Evolutionary conservation across 2,797 vertebrate species (phyloP).

Genomic region (Esox lucius): DNA sequence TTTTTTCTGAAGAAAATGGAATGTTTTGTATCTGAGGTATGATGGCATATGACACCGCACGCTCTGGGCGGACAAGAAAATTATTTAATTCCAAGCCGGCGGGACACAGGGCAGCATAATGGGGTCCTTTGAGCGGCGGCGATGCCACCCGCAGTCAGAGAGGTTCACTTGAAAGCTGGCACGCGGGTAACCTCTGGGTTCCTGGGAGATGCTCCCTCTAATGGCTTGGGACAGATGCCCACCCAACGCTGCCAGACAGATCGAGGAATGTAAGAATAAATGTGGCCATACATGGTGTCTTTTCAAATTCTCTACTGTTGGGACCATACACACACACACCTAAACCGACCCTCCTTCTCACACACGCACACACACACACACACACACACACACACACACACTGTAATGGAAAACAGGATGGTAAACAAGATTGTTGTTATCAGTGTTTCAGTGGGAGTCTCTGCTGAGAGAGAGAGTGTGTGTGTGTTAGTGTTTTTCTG

Average conservation of each 20-base stretch:
- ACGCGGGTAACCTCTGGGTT: conserved; percentile 38
- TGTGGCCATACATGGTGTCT: background rate
- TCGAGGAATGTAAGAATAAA: background rate
- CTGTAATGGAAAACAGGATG: background rate
- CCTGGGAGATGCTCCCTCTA: conserved; percentile 39
- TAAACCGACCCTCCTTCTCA: background rate
- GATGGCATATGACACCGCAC: conserved; percentile 7
- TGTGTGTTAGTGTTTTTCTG: background rate
- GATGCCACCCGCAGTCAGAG: conserved; percentile 42
- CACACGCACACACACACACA: conserved; percentile 9
- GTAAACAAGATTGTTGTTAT: background rate
- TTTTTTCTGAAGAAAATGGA: conserved; percentile 12
- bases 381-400: conserved; percentile 6
- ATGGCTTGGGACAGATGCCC: conserved; percentile 40
- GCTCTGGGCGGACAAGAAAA: conserved; percentile 34
- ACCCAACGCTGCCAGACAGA: background rate
- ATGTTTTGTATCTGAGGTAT: conserved; percentile 8
- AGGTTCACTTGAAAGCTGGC: conserved; percentile 43
- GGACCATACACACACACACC: conserved; percentile 7
- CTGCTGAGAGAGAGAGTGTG: too few species aligned
- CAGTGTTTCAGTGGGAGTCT: background rate
- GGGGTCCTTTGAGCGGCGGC: conserved; percentile 42
- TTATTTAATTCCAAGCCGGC: conserved; percentile 36
- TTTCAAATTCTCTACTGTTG: background rate
- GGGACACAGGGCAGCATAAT: conserved; percentile 29